Conservation (phyloP, 2,888 invertebrate species). For the Caenorhabditis imperialis region DNA sequence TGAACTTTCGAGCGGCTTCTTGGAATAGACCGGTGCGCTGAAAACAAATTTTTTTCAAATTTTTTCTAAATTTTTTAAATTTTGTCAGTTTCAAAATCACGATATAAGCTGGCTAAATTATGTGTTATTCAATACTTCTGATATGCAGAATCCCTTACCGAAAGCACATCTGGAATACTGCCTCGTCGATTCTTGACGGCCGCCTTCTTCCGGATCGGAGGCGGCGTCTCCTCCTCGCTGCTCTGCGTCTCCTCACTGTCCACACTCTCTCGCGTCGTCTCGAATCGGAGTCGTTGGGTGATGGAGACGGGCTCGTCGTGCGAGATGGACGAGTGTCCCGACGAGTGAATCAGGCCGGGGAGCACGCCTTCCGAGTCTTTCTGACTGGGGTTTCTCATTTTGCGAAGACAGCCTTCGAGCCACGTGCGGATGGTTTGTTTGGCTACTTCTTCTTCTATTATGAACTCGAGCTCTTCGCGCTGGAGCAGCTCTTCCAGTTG, state of each 20-base stretch:
- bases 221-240: slow-evolving; percentile 43
- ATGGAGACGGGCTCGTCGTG: slow-evolving; percentile 24
- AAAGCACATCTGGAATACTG: slow-evolving; percentile 66
- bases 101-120: background rate
- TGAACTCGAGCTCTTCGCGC: slow-evolving; percentile 97
- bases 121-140: too few relatives aligned
- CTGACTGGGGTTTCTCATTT: slow-evolving; percentile 83
- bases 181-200: slow-evolving; percentile 60
- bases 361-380: slow-evolving; percentile 37
- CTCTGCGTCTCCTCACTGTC: slow-evolving; percentile 46
- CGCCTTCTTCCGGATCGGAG: slow-evolving; percentile 56
- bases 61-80: background rate
- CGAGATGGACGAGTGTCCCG: slow-evolving; percentile 38
- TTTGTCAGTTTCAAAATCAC: background rate
- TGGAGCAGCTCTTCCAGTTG: slow-evolving; percentile 97
- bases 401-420: slow-evolving; percentile 96
- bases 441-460: slow-evolving; percentile 91
- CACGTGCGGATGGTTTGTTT: slow-evolving; percentile 99
- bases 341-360: slow-evolving; percentile 17
- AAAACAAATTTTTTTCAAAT: too few relatives aligned
- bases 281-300: slow-evolving; percentile 31
- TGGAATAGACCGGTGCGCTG: slow-evolving; percentile 64
- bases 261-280: slow-evolving; percentile 26
- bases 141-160: too few relatives aligned
- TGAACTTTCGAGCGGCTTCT: slow-evolving; percentile 70